Evolutionary conservation across 2,113 vertebrate genomes (phyloP), one percentile per base, ranked within the genome.

Genomic region (Channa maculata): DNA sequence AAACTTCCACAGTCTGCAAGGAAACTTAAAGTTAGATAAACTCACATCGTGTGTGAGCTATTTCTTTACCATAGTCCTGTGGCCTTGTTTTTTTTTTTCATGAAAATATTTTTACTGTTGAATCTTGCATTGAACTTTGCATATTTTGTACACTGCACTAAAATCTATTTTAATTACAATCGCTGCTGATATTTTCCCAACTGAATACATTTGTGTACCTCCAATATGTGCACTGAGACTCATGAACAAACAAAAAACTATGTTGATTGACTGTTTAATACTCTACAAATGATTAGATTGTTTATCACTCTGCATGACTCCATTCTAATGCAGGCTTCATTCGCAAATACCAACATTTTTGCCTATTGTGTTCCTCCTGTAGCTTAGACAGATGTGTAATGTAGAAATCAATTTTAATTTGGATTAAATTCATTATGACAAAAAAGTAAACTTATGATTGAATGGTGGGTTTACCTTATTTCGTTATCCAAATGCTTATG

Each of bases 231-330:
- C 60, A 60, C 36, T 51, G 63, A 65, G 14, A 52, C 39, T 48
- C 14, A 13, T 74, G 9, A 53, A 54, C 15, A 39, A 50, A 45
- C 9, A 52, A 59, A 77, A 78, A 80, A 73, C 0, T 0, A 76
- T 64, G 8, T 70, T 76, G 71, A 81, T 77, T 79, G 73, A 86
- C 75, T 74, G 58, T 77, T 66, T 80, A 80, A 78, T 84, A 71
- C 60, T 62, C 10, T 48, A 46, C 46, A 15, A 69, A 77, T 80
- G 63, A 84, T 79, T 79, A 7, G 58, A 85, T 64, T 83, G 71
- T 81, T 83, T 65, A 85, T 77, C 77, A 73, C 34, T 0, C 62
- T 0, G 70, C 46, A 49, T 63, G 75, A 50, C 53, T 79, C 33
- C 24, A 37, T 78, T 73, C 34, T 60, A 65, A 57, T 50, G 36